Conservation (phyloP, 2,797 vertebrate genomes). For the Falco peregrinus region DNA sequence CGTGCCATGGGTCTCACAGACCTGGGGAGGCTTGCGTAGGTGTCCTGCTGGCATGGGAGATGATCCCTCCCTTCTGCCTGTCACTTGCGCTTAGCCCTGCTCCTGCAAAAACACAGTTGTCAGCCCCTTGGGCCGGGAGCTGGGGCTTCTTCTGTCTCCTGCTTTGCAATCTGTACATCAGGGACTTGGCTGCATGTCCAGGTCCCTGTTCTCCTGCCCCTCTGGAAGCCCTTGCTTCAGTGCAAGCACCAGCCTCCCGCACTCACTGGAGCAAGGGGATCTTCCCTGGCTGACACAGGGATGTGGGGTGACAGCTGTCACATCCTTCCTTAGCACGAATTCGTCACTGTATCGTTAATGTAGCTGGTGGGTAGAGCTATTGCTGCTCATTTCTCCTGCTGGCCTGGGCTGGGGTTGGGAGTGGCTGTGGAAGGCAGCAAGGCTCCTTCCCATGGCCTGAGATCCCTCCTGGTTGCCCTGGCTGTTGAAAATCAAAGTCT, state of each 20-base stretch:
- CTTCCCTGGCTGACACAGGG: background rate
- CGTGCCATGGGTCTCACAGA: background rate
- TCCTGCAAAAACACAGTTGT: fast-evolving
- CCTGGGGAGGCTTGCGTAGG: slow-evolving; percentile 3
- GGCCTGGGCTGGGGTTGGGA: background rate
- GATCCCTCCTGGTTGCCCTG: background rate
- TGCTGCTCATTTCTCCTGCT: slow-evolving; percentile 12
- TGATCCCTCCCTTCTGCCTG: background rate
- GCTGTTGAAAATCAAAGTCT: background rate
- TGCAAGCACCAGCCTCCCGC: background rate
- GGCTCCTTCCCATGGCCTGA: background rate
- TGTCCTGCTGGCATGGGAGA: background rate
- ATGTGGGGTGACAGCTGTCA: slow-evolving; percentile 4
- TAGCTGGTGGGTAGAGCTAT: background rate
- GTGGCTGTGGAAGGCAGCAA: background rate
- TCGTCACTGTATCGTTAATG: fast-evolving
- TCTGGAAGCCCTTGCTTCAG: background rate
- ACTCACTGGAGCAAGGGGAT: background rate
- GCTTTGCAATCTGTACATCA: background rate
- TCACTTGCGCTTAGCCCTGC: background rate
- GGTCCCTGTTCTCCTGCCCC: background rate
- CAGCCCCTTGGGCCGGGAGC: background rate
- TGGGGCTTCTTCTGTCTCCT: background rate
- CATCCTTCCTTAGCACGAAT: background rate
- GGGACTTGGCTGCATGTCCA: background rate